phyloP scores from a whole-genome alignment of 1,140 invertebrate genomes.

The Neodiprion lecontei region DNA sequence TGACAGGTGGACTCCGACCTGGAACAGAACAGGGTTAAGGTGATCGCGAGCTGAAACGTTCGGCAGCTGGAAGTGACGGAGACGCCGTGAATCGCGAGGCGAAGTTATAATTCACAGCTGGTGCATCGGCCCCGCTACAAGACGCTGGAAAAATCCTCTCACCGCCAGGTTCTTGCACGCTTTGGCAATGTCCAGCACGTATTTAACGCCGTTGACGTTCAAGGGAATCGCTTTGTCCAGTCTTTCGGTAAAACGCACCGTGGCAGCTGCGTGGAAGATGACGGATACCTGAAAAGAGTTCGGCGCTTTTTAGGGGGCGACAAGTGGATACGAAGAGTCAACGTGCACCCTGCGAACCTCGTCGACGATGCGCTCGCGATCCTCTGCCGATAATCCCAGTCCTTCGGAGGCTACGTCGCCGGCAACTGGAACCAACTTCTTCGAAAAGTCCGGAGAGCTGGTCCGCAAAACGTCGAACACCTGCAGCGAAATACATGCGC shows the following conservation, averaged over 20 bases:
- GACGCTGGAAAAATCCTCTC: neutral
- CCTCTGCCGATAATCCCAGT: neutral
- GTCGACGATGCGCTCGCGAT: neutral
- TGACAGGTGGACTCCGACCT: conserved; percentile 59
- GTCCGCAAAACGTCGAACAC: neutral
- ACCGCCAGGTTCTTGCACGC: conserved; percentile 61
- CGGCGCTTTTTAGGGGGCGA: too few relatives aligned
- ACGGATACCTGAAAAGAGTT: conserved; percentile 56
- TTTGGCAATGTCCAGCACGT: conserved; percentile 59
- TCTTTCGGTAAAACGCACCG: conserved; percentile 72
- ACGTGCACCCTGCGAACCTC: neutral
- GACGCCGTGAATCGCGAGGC: too few relatives aligned
- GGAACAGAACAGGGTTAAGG: neutral
- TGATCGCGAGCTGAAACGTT: too few relatives aligned
- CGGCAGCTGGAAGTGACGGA: too few relatives aligned
- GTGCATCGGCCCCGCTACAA: neutral
- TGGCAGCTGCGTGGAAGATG: conserved; percentile 73
- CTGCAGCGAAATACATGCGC: neutral
- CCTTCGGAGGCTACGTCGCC: neutral
- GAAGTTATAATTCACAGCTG: neutral
- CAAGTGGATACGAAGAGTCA: too few relatives aligned
- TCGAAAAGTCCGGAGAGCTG: neutral
- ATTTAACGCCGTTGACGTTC: conserved; percentile 71
- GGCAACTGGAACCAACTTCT: neutral
- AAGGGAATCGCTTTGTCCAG: conserved; percentile 68